phyloP scores from a whole-genome alignment of 2,113 vertebrate genomes.

The Oncorhynchus gorbuscha region DNA sequence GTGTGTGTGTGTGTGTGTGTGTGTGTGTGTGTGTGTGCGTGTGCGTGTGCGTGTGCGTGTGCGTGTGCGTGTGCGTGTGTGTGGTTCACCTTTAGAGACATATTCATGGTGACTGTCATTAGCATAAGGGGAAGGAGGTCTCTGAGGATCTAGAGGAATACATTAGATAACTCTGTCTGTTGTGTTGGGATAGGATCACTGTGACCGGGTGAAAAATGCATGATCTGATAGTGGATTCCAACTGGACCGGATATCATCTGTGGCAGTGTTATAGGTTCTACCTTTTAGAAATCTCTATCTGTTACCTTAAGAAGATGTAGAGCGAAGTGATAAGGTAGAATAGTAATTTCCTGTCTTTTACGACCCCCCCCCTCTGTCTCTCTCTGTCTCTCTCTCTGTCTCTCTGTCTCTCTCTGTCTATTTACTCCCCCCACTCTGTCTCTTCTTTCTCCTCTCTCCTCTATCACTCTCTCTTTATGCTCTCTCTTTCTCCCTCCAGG shows the following conservation, averaged over 20 bases:
- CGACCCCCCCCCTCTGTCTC: neutral
- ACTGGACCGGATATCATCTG: too few relatives aligned
- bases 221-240: too few relatives aligned
- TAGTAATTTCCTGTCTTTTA: neutral
- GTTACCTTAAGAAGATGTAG: neutral
- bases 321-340: too few relatives aligned
- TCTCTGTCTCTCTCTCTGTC: neutral
- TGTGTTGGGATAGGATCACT: neutral
- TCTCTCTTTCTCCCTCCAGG: conserved; percentile 62
- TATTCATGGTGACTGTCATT: neutral
- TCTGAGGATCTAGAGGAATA: neutral
- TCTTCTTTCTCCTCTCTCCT: too few relatives aligned
- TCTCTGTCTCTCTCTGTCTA: neutral
- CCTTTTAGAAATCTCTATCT: neutral
- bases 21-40: neutral
- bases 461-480: neutral
- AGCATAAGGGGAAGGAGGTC: neutral
- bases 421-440: neutral
- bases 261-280: too few relatives aligned
- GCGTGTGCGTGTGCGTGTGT: neutral
- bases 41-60: neutral
- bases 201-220: too few relatives aligned
- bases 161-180: neutral
- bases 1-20: neutral
- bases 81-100: neutral